Conservation (phyloP, 2,888 invertebrate species). For the Oeneis ivallda region DNA sequence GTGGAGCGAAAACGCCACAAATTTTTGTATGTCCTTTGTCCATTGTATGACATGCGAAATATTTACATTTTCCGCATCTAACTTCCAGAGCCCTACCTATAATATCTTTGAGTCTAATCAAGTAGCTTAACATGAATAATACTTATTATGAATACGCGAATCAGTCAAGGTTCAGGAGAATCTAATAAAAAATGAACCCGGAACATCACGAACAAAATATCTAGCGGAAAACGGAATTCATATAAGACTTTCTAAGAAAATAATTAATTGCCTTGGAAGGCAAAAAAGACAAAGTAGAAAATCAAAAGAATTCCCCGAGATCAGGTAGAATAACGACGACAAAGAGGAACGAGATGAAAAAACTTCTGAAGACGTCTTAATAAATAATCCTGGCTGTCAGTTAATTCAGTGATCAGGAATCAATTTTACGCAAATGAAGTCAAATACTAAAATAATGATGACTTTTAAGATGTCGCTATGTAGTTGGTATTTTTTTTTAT, state of each 20-base stretch:
- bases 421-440: not conserved
- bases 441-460: not conserved
- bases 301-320: constrained; percentile 16
- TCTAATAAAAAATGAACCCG: constrained; percentile 1
- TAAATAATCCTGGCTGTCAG: not conserved
- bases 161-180: not conserved
- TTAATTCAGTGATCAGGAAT: not conserved
- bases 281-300: constrained; percentile 13
- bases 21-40: no score
- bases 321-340: constrained; percentile 14
- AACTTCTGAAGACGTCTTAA: constrained; percentile 9
- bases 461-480: no score
- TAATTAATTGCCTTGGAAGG: constrained; percentile 16
- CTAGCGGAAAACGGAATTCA: not conserved
- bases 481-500: no score
- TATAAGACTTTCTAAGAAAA: not conserved
- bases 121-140: no score
- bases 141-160: not conserved
- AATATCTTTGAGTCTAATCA: no score
- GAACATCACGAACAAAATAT: constrained; percentile 1
- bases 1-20: no score
- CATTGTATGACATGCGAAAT: no score
- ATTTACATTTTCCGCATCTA: no score
- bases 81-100: no score
- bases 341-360: constrained; percentile 17